A percentile compares a stretch with the other conserved stretches of the same genome.
These are phyloP conservation scores for Crocallis elinguaria DNA, from an alignment of 2,888 invertebrate species.

Conservation along the genomic window DNA sequence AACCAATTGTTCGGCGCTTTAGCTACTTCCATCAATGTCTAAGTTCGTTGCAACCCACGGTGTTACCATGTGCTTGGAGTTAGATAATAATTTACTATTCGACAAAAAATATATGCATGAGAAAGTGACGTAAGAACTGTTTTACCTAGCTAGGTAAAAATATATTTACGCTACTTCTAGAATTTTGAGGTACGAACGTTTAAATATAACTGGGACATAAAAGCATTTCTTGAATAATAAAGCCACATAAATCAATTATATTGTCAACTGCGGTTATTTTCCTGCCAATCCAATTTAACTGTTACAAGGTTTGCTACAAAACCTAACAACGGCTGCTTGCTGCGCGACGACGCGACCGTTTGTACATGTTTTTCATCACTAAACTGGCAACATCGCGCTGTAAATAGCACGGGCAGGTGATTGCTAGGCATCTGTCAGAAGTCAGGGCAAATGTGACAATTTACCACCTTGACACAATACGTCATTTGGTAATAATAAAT, in stretches of 20 bases:
- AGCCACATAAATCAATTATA: neutral
- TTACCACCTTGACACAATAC: constrained; percentile 7
- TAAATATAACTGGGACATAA: neutral
- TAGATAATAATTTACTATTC: no score
- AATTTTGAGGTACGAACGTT: neutral
- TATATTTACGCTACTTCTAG: no score
- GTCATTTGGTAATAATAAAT: neutral
- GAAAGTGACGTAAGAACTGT: no score
- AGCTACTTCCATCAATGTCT: neutral
- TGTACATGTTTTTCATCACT: neutral
- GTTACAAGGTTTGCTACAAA: constrained; percentile 10
- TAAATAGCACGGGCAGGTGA: constrained; percentile 15
- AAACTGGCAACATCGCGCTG: constrained; percentile 10
- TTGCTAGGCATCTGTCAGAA: constrained; percentile 12
- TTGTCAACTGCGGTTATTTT: neutral
- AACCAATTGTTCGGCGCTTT: constrained; percentile 6
- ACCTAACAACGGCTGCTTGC: constrained; percentile 15
- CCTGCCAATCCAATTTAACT: constrained; percentile 10
- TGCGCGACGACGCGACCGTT: neutral
- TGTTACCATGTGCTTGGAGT: no score
- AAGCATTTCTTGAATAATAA: neutral
- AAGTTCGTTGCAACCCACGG: no score
- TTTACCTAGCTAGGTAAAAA: no score
- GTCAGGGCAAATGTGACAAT: constrained; percentile 1
- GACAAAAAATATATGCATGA: no score